Base-by-base conservation (phyloP, 1,140 invertebrate species). In the Hydropsyche tenuis region DNA sequence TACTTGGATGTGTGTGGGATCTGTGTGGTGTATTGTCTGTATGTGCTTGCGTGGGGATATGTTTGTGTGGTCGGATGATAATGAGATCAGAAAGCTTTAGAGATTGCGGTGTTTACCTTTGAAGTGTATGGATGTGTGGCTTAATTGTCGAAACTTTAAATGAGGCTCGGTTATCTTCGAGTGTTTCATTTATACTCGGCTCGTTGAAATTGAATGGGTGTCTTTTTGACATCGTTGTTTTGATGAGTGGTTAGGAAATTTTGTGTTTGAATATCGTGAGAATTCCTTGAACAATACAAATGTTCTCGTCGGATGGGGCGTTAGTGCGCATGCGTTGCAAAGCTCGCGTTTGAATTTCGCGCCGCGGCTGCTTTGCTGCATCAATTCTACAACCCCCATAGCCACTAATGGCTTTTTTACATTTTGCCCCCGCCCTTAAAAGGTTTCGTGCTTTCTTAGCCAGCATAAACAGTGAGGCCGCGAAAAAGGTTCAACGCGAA, bases 371-470 rank as follows among this genome's bases (percentile, higher is more conserved):
- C 3, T 37, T 37, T 37, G 30, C 30, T 37, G 30, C 30, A 37
- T 37, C 30, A 37, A 37, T 37, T 37, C 30, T 37, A 37, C 30
- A 37, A n/a, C 30, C 30, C 30, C 9, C 30, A 9, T 37, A 37
- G 16, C 56, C 56, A 23, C 11, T 60, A 60, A 60, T 60, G 56
- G 56, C 56, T 60, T 60, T 60, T 60, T 60, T 60, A 60, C 56
- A 60, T 60, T 60, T 60, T 23, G 23, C 23, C 22, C 56, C 14
- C 56, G 16, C 45, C 16, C 45, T 48, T 60, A 60, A 25, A 27
- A 60, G 56, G 56, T 60, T 60, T 60, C 56, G 56, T 60, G 56
- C 56, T 60, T 60, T 60, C 56, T 60, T 60, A 60, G 23, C 56
- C 9, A 25, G 56, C 22, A 27, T 27, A 60, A 60, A 60, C 56